Conservation (phyloP, 2,797 vertebrate species). For the Sorex maritimensis region DNA sequence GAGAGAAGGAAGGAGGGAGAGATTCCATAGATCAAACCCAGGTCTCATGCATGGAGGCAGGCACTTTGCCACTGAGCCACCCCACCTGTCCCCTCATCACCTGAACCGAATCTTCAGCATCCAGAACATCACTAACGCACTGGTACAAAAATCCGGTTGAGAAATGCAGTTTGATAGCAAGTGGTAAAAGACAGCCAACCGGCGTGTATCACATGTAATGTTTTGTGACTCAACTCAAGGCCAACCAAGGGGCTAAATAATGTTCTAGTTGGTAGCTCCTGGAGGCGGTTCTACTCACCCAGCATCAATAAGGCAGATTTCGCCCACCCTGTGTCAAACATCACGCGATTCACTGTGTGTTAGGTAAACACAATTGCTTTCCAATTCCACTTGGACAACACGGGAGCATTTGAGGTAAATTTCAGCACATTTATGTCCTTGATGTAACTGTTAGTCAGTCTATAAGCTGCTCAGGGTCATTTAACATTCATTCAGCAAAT, state of each 20-base stretch:
- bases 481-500: constrained; percentile 1
- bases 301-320: constrained; percentile 23
- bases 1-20: too few species aligned
- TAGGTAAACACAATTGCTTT: constrained; percentile 44
- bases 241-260: background rate
- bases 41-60: background rate
- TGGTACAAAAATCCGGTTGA: background rate
- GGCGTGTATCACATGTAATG: background rate
- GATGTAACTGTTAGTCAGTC: constrained; percentile 27
- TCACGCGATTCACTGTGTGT: background rate
- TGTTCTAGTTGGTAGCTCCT: background rate
- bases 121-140: background rate
- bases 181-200: background rate
- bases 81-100: too few species aligned
- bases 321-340: background rate
- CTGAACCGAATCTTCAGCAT: constrained; percentile 8
- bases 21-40: background rate
- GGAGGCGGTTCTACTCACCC: background rate
- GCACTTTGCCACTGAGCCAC: too few species aligned
- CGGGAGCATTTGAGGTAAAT: background rate
- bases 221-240: constrained; percentile 33
- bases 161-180: background rate
- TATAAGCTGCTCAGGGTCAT: background rate
- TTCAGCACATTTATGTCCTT: constrained; percentile 13
- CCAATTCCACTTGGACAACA: constrained; percentile 28